Evolutionary conservation across 1,140 invertebrate genomes (phyloP).

Genomic region (Rhopalosiphum padi): DNA sequence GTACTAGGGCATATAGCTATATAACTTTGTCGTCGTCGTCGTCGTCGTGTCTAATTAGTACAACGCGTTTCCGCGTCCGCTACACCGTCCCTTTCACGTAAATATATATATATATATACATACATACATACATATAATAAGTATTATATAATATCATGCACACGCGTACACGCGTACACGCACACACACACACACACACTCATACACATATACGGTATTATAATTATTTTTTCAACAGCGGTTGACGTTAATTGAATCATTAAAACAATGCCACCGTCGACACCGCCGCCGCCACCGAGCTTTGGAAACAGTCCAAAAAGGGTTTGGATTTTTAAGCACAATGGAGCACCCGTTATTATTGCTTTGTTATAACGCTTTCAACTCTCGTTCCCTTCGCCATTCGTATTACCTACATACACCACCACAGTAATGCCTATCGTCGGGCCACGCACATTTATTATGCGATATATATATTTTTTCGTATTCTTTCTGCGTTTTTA

Average conservation of each 20-base stretch:
- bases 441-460: neutral
- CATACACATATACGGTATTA: neutral
- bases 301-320: constrained; percentile 40
- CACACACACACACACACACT: neutral
- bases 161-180: neutral
- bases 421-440: neutral
- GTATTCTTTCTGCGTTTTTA: neutral
- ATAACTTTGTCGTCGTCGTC: neutral
- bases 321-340: constrained; percentile 32
- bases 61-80: neutral
- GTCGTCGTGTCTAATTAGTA: constrained; percentile 18
- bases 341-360: neutral
- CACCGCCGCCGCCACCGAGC: neutral
- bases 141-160: neutral
- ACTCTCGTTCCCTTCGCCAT: neutral
- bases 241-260: constrained; percentile 48
- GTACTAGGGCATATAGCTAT: neutral
- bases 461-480: neutral
- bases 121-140: too few species aligned
- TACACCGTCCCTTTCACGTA: neutral
- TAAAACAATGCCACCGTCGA: constrained; percentile 13
- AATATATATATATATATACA: neutral
- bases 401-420: neutral
- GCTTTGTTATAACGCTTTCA: constrained; percentile 30
- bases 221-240: constrained; percentile 16